A percentile compares a stretch with the other conserved stretches of the same genome.
Evolutionary conservation across 23 tunicate species (phyloP).

Genomic region (Botrylloides violaceus): DNA sequence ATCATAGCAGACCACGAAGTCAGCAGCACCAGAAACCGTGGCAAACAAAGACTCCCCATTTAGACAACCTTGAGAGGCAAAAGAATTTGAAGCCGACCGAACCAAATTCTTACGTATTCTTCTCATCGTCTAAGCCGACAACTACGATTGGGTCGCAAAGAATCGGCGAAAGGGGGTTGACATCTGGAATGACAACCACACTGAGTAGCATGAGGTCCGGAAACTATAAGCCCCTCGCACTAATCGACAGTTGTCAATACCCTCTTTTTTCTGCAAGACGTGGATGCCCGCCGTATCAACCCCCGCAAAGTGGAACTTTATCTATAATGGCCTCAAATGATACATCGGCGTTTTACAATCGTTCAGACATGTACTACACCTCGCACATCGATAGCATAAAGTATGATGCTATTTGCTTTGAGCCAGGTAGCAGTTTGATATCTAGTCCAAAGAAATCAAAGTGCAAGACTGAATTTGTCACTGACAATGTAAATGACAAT

Average conservation of each 20-base stretch:
- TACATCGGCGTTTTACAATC: conserved; percentile 5
- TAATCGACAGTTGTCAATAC: conserved; percentile 12
- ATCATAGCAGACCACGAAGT: conserved; percentile 18
- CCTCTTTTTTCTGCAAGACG: conserved; percentile 5
- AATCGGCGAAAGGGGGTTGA: not conserved
- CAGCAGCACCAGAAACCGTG: conserved; percentile 8
- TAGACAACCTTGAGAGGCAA: conserved; percentile 55
- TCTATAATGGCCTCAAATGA: conserved; percentile 21
- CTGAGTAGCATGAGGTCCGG: not conserved
- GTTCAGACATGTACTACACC: conserved; percentile 21
- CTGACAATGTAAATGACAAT: not conserved
- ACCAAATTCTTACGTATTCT: conserved; percentile 83
- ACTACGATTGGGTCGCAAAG: not conserved
- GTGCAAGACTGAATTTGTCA: not conserved
- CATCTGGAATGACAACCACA: not conserved
- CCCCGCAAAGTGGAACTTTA: conserved; percentile 18
- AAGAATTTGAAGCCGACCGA: conserved; percentile 82
- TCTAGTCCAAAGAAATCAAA: conserved; percentile 22
- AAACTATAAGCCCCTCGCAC: not conserved
- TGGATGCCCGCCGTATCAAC: conserved; percentile 10
- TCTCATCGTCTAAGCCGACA: conserved; percentile 41
- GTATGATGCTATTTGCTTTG: conserved; percentile 7
- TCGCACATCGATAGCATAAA: conserved; percentile 16
- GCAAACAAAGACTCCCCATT: conserved; percentile 75
- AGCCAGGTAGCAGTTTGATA: conserved; percentile 17